phyloP scores from a whole-genome alignment of 1,140 invertebrate species.

The Lycorma delicatula region DNA sequence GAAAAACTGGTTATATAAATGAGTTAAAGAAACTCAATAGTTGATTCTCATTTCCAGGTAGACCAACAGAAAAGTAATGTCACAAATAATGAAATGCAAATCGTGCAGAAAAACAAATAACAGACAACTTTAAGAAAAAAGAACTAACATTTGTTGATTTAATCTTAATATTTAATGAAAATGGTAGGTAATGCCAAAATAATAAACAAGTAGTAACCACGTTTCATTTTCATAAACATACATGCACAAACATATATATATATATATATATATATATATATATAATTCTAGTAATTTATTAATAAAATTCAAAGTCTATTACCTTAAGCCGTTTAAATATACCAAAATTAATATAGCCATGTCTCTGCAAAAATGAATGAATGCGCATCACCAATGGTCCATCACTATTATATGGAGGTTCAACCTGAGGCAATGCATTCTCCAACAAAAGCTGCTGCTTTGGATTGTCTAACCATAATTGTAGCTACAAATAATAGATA shows the following conservation, averaged over 20 bases:
- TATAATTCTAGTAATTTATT: not conserved
- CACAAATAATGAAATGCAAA: too few relatives aligned
- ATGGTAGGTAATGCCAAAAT: not conserved
- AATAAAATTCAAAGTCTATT: constrained; percentile 20
- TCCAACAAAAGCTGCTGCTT: constrained; percentile 85
- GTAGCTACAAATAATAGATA: constrained; percentile 58
- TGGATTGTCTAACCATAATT: constrained; percentile 94
- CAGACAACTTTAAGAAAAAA: too few relatives aligned
- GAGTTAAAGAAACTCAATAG: too few relatives aligned
- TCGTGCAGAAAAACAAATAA: too few relatives aligned
- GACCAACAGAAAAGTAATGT: too few relatives aligned
- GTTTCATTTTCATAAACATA: not conserved
- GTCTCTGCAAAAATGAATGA: constrained; percentile 87
- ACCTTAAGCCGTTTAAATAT: constrained; percentile 82
- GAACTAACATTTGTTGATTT: constrained; percentile 3
- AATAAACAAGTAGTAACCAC: too few relatives aligned
- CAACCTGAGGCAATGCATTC: constrained; percentile 69
- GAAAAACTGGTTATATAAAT: too few relatives aligned
- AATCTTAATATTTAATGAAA: not conserved
- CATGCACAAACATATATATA: not conserved
- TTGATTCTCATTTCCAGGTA: too few relatives aligned
- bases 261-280: not conserved
- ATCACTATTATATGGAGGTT: constrained; percentile 89
- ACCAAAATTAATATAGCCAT: constrained; percentile 98
- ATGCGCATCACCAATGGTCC: constrained; percentile 70